Evolutionary conservation across 2,888 invertebrate genomes (phyloP).

Genomic region (Frankliniella fusca): DNA sequence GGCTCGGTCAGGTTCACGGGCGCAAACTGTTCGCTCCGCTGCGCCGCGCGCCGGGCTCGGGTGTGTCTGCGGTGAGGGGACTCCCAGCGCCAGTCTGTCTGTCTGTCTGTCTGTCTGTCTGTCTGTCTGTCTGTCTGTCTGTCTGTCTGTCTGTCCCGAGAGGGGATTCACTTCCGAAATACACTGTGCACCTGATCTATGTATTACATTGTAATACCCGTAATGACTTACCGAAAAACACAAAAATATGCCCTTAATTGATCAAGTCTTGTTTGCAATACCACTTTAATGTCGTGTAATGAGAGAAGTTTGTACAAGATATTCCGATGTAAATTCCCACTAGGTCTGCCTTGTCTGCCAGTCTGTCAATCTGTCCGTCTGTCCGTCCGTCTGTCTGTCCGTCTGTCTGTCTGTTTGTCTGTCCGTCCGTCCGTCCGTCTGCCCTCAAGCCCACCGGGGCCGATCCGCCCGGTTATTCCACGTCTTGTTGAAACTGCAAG

Average conservation of each 20-base stretch:
- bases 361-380: neutral
- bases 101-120: neutral
- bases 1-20: constrained; percentile 15
- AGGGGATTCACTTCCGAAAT: no score
- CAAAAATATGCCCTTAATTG: no score
- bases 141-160: no score
- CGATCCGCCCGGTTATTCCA: neutral
- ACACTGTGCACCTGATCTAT: no score
- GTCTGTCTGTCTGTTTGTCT: neutral
- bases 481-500: neutral
- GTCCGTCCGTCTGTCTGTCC: neutral
- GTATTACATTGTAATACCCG: no score
- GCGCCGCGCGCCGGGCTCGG: neutral
- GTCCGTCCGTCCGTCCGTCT: neutral
- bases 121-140: neutral
- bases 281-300: no score
- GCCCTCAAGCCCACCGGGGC: neutral
- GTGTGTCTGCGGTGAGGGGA: neutral
- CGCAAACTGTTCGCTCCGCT: neutral
- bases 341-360: neutral
- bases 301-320: no score
- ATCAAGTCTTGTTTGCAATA: no score
- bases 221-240: no score
- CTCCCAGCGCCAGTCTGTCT: neutral
- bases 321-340: no score